Conservation (phyloP, 2,888 invertebrate genomes). For the Rotaria macrura region DNA sequence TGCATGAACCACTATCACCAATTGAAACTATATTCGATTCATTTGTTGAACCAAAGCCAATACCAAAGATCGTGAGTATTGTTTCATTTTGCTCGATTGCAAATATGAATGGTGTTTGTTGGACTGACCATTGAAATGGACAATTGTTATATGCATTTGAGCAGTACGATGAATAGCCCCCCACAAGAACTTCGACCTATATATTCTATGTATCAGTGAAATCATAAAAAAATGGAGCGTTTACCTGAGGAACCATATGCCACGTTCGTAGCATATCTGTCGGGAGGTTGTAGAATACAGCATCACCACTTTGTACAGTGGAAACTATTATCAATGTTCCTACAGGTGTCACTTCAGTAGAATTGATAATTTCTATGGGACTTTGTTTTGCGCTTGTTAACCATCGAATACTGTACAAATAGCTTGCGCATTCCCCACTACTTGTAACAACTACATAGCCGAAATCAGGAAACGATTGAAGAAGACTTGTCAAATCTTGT, state of each 20-base stretch:
- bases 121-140: too few species aligned
- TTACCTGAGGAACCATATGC: conserved; percentile 14
- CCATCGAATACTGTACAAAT: conserved; percentile 24
- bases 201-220: too few species aligned
- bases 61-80: too few species aligned
- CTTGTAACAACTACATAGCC: neutral
- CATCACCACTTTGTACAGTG: neutral
- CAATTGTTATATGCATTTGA: too few species aligned
- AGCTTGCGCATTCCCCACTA: conserved; percentile 19
- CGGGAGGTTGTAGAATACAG: neutral
- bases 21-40: too few species aligned
- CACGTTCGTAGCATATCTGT: conserved; percentile 7
- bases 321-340: neutral
- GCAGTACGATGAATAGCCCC: too few species aligned
- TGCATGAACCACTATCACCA: too few species aligned
- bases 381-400: neutral
- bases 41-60: too few species aligned
- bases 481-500: neutral
- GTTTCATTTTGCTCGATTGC: too few species aligned
- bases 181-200: too few species aligned
- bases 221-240: too few species aligned
- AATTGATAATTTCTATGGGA: neutral
- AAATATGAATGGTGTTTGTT: too few species aligned
- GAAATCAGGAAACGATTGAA: neutral
- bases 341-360: neutral